A percentile compares a stretch with the other conserved stretches of the same genome.
These are phyloP conservation scores for Calameuta pallipes DNA, from an alignment of 2,888 invertebrate genomes.

Conservation along the genomic window DNA sequence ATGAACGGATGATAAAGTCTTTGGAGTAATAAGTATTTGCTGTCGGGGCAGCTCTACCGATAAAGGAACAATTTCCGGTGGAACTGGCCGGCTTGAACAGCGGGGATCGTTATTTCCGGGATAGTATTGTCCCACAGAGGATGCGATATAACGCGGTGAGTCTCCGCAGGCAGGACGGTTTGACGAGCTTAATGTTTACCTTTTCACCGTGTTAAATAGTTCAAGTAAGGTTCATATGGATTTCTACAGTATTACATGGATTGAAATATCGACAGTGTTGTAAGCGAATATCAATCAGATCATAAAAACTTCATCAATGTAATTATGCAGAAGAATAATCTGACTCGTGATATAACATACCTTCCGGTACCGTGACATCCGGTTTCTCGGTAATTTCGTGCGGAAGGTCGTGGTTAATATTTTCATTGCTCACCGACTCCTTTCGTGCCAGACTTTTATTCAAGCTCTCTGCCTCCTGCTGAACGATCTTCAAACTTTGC, in stretches of 20 bases:
- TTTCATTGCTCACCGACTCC: constrained; percentile 22
- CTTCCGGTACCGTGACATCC: constrained; percentile 32
- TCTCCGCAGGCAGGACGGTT: constrained; percentile 19
- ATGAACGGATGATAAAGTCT: neutral
- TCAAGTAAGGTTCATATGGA: neutral
- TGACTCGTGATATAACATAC: constrained; percentile 18
- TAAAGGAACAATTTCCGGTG: constrained; percentile 24
- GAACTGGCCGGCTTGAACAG: constrained; percentile 24
- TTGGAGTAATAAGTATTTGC: constrained; percentile 2
- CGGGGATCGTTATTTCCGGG: constrained; percentile 50
- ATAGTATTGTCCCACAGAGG: constrained; percentile 32
- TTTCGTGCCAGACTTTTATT: constrained; percentile 23
- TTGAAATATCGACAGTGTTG: neutral
- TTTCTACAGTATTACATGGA: neutral
- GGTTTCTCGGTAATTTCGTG: neutral
- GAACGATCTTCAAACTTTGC: constrained; percentile 11
- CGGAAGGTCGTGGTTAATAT: constrained; percentile 11
- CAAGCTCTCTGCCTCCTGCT: constrained; percentile 15
- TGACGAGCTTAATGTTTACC: constrained; percentile 17
- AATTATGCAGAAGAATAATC: neutral
- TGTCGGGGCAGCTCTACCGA: constrained; percentile 10
- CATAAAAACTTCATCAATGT: neutral
- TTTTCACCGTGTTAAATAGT: neutral
- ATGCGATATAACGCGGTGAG: constrained; percentile 14
- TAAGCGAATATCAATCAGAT: neutral